phyloP scores from a whole-genome alignment of 2,797 vertebrate species.

The Notamacropus eugenii region DNA sequence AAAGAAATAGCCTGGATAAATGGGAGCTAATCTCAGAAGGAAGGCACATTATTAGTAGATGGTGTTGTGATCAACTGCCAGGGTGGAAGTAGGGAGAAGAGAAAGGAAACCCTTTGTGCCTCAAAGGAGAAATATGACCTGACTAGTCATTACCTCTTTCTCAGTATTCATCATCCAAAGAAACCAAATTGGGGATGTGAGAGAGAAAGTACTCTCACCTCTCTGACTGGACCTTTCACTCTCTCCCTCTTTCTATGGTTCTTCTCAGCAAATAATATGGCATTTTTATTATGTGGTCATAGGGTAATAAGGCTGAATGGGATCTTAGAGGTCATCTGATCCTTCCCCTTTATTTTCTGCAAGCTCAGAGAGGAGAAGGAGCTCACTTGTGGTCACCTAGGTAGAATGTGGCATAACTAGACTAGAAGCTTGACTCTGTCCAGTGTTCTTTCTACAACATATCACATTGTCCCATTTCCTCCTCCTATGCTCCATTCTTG shows the following conservation, averaged over 20 bases:
- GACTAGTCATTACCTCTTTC: constrained; percentile 6
- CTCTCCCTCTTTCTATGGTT: background rate
- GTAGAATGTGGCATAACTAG: background rate
- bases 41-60: background rate
- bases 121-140: constrained; percentile 1
- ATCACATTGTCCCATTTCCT: background rate
- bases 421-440: background rate
- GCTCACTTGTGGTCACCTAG: background rate
- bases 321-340: background rate
- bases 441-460: background rate
- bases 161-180: background rate
- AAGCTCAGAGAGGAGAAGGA: background rate
- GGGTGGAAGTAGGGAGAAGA: background rate
- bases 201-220: constrained; percentile 2
- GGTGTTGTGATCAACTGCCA: background rate
- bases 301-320: background rate
- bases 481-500: background rate
- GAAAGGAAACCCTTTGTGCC: constrained; percentile 2
- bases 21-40: background rate
- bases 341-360: background rate
- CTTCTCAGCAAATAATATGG: background rate
- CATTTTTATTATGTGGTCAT: background rate
- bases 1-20: background rate
- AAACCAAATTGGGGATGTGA: constrained; percentile 5
- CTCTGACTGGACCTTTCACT: background rate